Evolutionary conservation across 2,888 invertebrate genomes (phyloP).

Genomic region (Lathronympha strigana): DNA sequence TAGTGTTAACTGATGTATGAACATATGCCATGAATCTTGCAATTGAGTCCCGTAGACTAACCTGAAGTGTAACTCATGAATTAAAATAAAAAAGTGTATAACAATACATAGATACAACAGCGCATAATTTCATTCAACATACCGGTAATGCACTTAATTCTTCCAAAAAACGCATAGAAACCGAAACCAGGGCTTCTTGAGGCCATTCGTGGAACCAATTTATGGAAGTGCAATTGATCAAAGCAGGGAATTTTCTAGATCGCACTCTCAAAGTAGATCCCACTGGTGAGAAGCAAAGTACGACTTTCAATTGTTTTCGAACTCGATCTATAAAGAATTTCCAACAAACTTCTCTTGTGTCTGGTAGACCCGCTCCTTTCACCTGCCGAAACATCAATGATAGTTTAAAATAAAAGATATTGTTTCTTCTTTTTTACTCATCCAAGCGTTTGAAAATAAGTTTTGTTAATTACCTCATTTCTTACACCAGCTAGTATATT

Average conservation of each 20-base stretch:
- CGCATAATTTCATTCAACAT: slow-evolving; percentile 48
- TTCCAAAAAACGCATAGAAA: slow-evolving; percentile 94
- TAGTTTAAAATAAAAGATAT: neutral
- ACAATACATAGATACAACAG: slow-evolving; percentile 14
- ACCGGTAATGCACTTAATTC: slow-evolving; percentile 92
- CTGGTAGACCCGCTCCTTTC: slow-evolving; percentile 94
- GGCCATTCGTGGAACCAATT: slow-evolving; percentile 99
- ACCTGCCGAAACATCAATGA: slow-evolving; percentile 68
- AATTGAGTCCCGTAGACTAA: slow-evolving; percentile 90
- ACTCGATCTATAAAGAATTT: slow-evolving; percentile 98
- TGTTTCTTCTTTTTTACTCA: neutral
- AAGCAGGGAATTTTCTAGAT: slow-evolving; percentile 97
- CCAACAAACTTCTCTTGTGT: slow-evolving; percentile 98
- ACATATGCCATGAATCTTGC: slow-evolving; percentile 97
- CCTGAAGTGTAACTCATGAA: slow-evolving; percentile 67
- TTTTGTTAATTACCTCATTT: slow-evolving; percentile 85
- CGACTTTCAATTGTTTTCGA: slow-evolving; percentile 93
- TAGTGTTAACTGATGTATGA: slow-evolving; percentile 96
- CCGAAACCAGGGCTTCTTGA: slow-evolving; percentile 97
- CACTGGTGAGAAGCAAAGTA: slow-evolving; percentile 98
- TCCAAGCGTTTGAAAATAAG: neutral
- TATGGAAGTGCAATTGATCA: slow-evolving; percentile 97
- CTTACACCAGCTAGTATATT: slow-evolving; percentile 94
- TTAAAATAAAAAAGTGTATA: neutral
- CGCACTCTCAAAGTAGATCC: slow-evolving; percentile 96